Percentiles rank a stretch among this genome's conserved stretches.
Conservation (phyloP, 2,888 invertebrate species). For the Synergus japonicus region DNA sequence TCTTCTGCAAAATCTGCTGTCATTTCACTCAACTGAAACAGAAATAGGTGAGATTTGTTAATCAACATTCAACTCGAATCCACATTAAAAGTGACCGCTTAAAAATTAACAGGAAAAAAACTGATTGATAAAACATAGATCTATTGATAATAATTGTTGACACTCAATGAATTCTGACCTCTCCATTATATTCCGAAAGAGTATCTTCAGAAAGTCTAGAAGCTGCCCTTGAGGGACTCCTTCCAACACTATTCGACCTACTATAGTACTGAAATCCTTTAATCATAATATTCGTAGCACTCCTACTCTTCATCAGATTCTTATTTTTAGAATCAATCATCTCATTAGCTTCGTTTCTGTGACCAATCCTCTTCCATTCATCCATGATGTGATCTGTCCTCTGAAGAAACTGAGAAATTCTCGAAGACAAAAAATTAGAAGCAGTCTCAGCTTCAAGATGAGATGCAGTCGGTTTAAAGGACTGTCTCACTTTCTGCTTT, state of each 20-base stretch:
- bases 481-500: constrained; percentile 84
- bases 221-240: constrained; percentile 64
- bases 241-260: constrained; percentile 71
- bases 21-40: constrained; percentile 90
- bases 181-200: constrained; percentile 69
- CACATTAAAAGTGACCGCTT: too few species aligned
- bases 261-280: constrained; percentile 87
- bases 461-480: constrained; percentile 86
- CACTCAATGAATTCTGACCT: constrained; percentile 59
- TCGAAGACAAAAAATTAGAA: constrained; percentile 86
- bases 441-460: constrained; percentile 87
- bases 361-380: constrained; percentile 88
- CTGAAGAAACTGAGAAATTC: constrained; percentile 88
- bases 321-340: constrained; percentile 55
- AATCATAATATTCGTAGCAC: constrained; percentile 90
- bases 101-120: too few species aligned
- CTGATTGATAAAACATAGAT: background rate
- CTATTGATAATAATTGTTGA: background rate
- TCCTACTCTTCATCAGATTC: constrained; percentile 79
- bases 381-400: constrained; percentile 93
- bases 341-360: constrained; percentile 79
- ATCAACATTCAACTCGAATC: background rate
- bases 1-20: constrained; percentile 95
- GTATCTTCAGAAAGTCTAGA: constrained; percentile 64
- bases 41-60: background rate